A percentile compares a stretch with the other conserved stretches of the same genome.
Evolutionary conservation across 2,888 invertebrate species (phyloP).

Genomic region (Dichetophora obliterata): DNA sequence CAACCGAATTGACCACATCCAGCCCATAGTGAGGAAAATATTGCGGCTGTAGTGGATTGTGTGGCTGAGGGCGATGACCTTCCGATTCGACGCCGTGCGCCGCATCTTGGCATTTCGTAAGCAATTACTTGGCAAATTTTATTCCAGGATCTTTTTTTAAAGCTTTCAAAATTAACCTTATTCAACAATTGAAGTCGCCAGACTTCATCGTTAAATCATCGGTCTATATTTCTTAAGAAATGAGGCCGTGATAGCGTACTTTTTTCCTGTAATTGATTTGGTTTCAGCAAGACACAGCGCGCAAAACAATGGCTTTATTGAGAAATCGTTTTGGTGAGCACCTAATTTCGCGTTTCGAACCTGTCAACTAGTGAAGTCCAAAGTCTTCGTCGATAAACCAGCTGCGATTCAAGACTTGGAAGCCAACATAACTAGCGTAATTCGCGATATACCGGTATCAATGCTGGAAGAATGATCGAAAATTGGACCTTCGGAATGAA

Average conservation of each 20-base stretch:
- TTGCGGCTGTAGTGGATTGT: neutral
- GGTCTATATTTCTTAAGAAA: constrained; percentile 34
- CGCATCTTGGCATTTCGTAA: neutral
- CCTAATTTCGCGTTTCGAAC: no score
- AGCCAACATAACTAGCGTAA: no score
- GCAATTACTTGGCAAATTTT: neutral
- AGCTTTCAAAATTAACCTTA: neutral
- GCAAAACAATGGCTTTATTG: no score
- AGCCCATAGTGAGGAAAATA: neutral
- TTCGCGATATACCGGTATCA: no score
- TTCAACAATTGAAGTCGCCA: neutral
- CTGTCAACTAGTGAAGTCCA: no score
- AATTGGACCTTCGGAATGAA: no score
- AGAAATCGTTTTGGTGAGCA: no score
- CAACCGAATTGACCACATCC: neutral
- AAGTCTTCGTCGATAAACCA: no score
- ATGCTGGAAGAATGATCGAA: no score
- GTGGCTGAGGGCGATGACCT: neutral
- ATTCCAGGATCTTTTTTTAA: neutral
- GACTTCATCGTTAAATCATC: constrained; percentile 2
- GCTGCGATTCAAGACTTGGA: no score
- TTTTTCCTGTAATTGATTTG: constrained; percentile 26
- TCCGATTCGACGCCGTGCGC: neutral
- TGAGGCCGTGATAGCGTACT: constrained; percentile 38
- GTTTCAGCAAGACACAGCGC: no score